Conservation (phyloP, 2,888 invertebrate species). For the Himalopsyche tibetana region DNA sequence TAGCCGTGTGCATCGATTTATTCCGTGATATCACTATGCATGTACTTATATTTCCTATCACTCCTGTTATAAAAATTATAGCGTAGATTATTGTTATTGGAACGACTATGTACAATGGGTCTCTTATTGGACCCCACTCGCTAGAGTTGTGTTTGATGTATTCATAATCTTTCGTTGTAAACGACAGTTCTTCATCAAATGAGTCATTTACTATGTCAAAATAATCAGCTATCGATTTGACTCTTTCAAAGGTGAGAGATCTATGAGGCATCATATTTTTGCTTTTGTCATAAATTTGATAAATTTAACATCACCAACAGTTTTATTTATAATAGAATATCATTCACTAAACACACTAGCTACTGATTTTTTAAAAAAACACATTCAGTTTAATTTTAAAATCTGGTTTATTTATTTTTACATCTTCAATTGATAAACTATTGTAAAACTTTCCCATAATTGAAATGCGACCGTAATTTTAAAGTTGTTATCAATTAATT, state of each 20-base stretch:
- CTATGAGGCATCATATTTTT: neutral
- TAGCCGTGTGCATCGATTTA: conserved; percentile 89
- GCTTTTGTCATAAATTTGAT: conserved; percentile 29
- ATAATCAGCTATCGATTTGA: conserved; percentile 60
- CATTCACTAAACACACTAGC: no score
- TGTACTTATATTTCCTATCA: conserved; percentile 89
- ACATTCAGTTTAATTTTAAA: no score
- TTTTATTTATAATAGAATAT: no score
- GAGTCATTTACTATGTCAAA: conserved; percentile 60
- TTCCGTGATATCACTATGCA: conserved; percentile 90
- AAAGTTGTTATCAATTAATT: no score
- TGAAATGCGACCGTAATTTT: no score
- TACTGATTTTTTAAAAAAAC: no score
- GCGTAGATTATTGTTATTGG: conserved; percentile 87
- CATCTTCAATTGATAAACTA: no score
- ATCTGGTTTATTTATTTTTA: no score
- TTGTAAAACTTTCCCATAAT: no score
- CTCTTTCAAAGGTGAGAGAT: neutral
- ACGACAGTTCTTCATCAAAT: conserved; percentile 39
- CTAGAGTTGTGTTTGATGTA: conserved; percentile 37
- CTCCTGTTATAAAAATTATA: conserved; percentile 86
- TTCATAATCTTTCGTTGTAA: conserved; percentile 15
- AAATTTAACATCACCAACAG: no score
- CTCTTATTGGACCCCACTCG: conserved; percentile 72
- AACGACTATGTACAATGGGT: conserved; percentile 80